These are phyloP conservation scores for Erannis defoliaria DNA, from an alignment of 2,888 invertebrate species.

Conservation along the genomic window DNA sequence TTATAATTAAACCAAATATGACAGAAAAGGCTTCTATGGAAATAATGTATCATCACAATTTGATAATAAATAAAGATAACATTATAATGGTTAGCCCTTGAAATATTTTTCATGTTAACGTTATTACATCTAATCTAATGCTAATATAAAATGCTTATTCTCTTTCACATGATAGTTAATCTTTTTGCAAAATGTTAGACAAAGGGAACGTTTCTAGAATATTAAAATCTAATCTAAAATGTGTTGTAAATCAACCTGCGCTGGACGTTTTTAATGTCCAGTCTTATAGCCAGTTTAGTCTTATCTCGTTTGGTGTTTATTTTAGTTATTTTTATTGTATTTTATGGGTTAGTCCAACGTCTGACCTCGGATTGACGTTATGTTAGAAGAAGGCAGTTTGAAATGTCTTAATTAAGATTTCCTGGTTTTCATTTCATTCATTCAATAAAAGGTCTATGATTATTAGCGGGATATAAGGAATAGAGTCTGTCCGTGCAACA, in stretches of 20 bases:
- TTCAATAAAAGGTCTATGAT: neutral
- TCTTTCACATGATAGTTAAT: slow-evolving; percentile 5
- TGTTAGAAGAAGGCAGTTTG: neutral
- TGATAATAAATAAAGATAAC: too few species aligned
- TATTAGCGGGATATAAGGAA: neutral
- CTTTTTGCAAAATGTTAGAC: slow-evolving; percentile 6
- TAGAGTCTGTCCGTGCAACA: too few species aligned
- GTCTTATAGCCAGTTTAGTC: slow-evolving; percentile 18
- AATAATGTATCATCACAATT: too few species aligned
- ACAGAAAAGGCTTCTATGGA: too few species aligned
- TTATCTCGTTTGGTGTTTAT: slow-evolving; percentile 17
- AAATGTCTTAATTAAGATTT: slow-evolving; percentile 1
- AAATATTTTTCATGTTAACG: too few species aligned
- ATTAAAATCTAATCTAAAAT: slow-evolving; percentile 18
- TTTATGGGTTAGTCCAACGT: slow-evolving; percentile 9
- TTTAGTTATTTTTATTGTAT: slow-evolving; percentile 17
- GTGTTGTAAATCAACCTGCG: slow-evolving; percentile 16
- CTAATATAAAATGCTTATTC: neutral
- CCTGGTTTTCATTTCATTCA: neutral
- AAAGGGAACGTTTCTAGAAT: slow-evolving; percentile 10
- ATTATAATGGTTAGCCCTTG: too few species aligned
- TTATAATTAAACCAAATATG: too few species aligned
- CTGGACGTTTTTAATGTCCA: slow-evolving; percentile 22
- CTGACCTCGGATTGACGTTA: slow-evolving; percentile 9
- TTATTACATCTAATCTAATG: neutral